Conservation (phyloP, 2,797 vertebrate genomes). For the Agapornis canus region DNA sequence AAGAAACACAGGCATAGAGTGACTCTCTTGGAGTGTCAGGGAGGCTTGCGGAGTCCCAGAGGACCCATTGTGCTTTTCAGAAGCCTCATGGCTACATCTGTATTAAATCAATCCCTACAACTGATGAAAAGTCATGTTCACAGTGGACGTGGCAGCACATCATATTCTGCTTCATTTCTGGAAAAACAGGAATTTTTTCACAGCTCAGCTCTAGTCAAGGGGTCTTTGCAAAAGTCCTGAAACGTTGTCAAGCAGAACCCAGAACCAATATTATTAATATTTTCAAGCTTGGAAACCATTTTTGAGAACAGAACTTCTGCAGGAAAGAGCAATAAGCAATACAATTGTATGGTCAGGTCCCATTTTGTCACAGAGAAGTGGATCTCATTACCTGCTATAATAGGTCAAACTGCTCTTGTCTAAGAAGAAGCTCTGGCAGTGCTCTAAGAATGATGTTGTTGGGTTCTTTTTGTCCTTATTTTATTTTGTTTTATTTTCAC, state of each 20-base stretch:
- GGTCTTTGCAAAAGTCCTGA: background rate
- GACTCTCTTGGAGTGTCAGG: background rate
- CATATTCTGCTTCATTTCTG: background rate
- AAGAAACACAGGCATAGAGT: background rate
- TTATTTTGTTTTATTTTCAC: background rate
- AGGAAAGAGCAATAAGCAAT: background rate
- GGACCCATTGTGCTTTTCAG: slow-evolving; percentile 1
- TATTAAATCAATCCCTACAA: background rate
- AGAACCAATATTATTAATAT: background rate
- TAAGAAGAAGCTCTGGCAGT: background rate
- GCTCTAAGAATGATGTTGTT: background rate
- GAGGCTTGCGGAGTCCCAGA: background rate
- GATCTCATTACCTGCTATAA: background rate
- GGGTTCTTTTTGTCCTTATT: background rate
- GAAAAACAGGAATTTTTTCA: background rate
- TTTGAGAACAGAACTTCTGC: background rate
- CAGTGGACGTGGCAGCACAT: background rate
- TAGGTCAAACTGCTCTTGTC: background rate
- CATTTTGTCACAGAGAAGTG: background rate
- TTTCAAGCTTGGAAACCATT: background rate
- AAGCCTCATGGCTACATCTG: background rate
- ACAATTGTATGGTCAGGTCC: background rate
- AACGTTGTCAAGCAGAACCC: background rate
- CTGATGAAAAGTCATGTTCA: slow-evolving; percentile 9
- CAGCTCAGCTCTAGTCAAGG: background rate